Base-by-base conservation (phyloP, 2,797 vertebrate species). In the Coreius guichenoti region DNA sequence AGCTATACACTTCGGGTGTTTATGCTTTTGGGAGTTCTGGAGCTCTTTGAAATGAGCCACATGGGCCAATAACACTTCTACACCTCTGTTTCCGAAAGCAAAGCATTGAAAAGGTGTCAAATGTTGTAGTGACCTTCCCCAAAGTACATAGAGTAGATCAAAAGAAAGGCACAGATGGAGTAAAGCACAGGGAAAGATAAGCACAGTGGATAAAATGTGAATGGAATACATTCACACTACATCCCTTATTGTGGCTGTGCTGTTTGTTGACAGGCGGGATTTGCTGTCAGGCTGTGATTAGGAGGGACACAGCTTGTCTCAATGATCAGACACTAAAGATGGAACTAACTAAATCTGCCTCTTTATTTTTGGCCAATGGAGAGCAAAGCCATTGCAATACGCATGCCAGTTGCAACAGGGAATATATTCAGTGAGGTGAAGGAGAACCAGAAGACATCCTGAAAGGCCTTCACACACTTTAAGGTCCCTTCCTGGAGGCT, bases 181-280 rank as follows among this genome's bases (percentile, higher is more conserved):
- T 63, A 75, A 45, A 58, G 74, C 82, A 67, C 72, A 76, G 16
- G 61, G 43, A 31, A 16, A 80, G 88, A 92, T 82, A 92, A 89
- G 78, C 82, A 91, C 89, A 83, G 67, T 86, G 63, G 23, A 14
- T 21, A 65, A 43, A 79, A 43, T 26, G 70, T 33, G 45, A 75
- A 80, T 81, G 76, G 67, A 76, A 49, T 26, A 87, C 86, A 79
- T 83, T 85, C 51, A 63, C 69, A 31, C 39, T 49, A 23, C 36
- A 73, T 19, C 63, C 49, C 56, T 54, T 43, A 67, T 49, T 67
- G 65, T 56, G 65, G 47, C 65, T 39, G 3, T 45, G 19, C 16
- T 36, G 36, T 63, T 45, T 16, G 68, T 39, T 36, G 82, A 84
- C 61, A 69, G 73, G 61, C 16, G 0, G 63, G 63, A 13, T 78